Evolutionary conservation across 2,113 vertebrate genomes (phyloP).

Genomic region (Leucosticte australis): DNA sequence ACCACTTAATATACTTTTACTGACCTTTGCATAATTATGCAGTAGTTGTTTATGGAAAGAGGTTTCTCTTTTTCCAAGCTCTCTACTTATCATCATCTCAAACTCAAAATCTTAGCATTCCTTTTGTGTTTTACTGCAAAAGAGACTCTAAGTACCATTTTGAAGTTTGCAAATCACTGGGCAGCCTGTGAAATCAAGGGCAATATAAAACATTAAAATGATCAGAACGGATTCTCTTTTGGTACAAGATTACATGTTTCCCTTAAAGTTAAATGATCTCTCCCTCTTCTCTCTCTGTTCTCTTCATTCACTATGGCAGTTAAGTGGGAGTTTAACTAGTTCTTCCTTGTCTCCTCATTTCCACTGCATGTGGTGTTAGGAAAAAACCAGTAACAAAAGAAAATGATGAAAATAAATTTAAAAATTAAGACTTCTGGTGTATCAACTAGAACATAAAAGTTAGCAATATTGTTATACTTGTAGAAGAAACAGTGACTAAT

Average conservation of each 20-base stretch:
- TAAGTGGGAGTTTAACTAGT: not conserved
- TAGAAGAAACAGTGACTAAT: not conserved
- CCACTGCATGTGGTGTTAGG: not conserved
- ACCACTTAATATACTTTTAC: not conserved
- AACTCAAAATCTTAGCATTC: not conserved
- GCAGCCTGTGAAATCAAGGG: not conserved
- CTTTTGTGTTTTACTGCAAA: not conserved
- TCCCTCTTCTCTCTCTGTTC: not conserved
- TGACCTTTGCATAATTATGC: not conserved
- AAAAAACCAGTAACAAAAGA: not conserved
- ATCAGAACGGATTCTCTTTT: not conserved
- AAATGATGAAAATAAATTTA: not conserved
- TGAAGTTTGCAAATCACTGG: not conserved
- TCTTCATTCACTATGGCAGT: not conserved
- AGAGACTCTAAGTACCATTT: not conserved
- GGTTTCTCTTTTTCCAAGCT: not conserved
- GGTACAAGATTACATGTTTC: not conserved
- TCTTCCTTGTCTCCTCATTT: not conserved
- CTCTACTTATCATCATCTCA: not conserved
- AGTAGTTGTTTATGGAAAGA: not conserved
- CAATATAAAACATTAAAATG: not conserved
- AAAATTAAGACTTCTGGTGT: not conserved
- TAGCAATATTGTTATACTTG: not conserved
- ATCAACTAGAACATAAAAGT: not conserved
- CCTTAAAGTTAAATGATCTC: not conserved